Conservation (phyloP, 2,113 vertebrate species). For the Microcebus tavaratra region DNA sequence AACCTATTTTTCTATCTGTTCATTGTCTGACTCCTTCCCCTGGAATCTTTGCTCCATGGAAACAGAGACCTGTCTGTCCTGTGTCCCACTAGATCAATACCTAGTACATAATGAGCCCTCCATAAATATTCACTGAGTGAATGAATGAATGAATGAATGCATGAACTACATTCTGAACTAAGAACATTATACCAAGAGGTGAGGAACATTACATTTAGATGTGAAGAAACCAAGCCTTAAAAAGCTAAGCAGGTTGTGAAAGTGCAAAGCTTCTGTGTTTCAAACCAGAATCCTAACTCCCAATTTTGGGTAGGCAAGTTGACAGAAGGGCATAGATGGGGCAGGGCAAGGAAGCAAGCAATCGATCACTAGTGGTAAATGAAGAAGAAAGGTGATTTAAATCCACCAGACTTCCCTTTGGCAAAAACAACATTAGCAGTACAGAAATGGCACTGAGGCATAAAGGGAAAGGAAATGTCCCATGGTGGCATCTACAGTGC, state of each 20-base stretch:
- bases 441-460: not conserved
- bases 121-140: not conserved
- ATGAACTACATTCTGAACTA: not conserved
- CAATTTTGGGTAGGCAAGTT: not conserved
- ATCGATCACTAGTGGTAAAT: not conserved
- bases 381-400: not conserved
- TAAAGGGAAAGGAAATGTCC: not conserved
- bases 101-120: not conserved
- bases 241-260: not conserved
- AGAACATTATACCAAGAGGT: not conserved
- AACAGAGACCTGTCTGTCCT: not conserved
- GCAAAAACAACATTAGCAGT: not conserved
- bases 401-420: not conserved
- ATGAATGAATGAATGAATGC: not conserved
- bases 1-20: not conserved
- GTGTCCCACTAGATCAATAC: not conserved
- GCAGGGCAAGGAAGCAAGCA: not conserved
- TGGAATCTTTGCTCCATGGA: not conserved
- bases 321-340: not conserved
- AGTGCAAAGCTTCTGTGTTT: not conserved
- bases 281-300: conserved; percentile 5
- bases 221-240: not conserved
- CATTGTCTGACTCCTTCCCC: not conserved
- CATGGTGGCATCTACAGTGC: not conserved
- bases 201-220: not conserved